Conservation (phyloP, 2,113 vertebrate genomes). For the Channa maculata region DNA sequence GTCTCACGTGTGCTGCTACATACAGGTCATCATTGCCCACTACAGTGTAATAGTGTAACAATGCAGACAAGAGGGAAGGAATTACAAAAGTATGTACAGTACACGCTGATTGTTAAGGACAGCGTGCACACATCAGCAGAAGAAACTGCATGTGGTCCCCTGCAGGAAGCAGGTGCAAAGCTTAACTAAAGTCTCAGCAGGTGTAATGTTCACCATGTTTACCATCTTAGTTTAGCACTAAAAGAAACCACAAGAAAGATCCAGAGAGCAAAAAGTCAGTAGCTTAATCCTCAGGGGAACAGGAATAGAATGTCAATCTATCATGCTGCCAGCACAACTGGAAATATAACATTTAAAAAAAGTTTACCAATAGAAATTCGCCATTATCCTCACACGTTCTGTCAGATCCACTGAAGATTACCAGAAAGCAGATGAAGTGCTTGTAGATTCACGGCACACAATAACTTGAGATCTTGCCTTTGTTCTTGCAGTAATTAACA, state of each 20-base stretch:
- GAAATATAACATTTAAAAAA: background rate
- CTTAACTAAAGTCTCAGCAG: background rate
- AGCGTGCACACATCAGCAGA: too few relatives aligned
- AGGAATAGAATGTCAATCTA: too few relatives aligned
- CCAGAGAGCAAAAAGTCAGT: background rate
- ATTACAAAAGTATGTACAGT: too few relatives aligned
- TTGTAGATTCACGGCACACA: slow-evolving; percentile 60
- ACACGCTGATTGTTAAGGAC: too few relatives aligned
- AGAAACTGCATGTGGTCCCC: too few relatives aligned
- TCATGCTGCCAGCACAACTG: background rate
- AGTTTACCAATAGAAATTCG: slow-evolving; percentile 3
- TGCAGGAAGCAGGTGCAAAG: too few relatives aligned
- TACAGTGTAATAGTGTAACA: too few relatives aligned
- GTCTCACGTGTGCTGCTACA: too few relatives aligned
- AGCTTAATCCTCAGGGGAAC: background rate
- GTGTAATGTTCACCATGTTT: background rate
- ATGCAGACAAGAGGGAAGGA: too few relatives aligned
- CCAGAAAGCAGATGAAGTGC: slow-evolving; percentile 61
- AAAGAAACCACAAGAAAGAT: too few relatives aligned
- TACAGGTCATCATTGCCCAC: too few relatives aligned
- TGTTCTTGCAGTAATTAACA: slow-evolving; percentile 76
- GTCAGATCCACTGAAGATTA: slow-evolving; percentile 45
- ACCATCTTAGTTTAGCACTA: background rate
- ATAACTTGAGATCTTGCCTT: slow-evolving; percentile 68
- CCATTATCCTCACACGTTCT: slow-evolving; percentile 5